Evolutionary conservation across 2,797 vertebrate genomes (phyloP), one percentile per base, ranked within the genome.

Genomic region (Sardinella longiceps): DNA sequence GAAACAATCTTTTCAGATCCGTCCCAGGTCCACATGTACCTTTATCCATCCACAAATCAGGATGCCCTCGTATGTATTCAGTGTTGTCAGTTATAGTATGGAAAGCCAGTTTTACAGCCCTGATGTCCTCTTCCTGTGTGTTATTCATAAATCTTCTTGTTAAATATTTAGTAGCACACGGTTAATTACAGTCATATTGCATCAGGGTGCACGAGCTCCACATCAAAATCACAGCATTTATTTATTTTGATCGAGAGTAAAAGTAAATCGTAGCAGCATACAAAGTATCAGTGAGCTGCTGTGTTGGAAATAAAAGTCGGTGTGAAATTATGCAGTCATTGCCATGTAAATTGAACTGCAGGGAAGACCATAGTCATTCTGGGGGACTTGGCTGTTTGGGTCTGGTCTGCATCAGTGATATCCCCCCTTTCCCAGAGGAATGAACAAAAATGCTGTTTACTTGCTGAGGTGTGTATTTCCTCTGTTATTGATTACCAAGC

Each of bases 401-500:
- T 77, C 37, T 43, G 70, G 70, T 7, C 70, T 15, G 70, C 18
- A 43, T 77, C 18, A 77, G 70, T 77, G 70, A 77, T 43, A 43
- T 39, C 70, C 33, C 70, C 33, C 37, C 37, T 43, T 23, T 81
- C 33, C 39, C 48, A 77, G 63, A 53, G 48, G 48, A 70, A 85
- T 51, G 28, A 2, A 80, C 18, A 56, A 39, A 37, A 74, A 51
- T 20, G 51, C 82, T 50, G 37, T 82, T 81, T 43, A 77, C 85
- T 87, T 87, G 84, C 89, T 88, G 84, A 88, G 82, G 84, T 86
- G 82, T 85, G 60, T 3, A 46, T 85, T 25, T 85, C 86, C 56
- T 15, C 39, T 63, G 48, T 87, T 89, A 90, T 90, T 88, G 87
- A 91, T 89, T 81, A 56, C 84, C 48, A 80, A 84, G 80, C 33